Base-by-base conservation (phyloP, 1,140 invertebrate genomes). In the Calephelis nemesis region DNA sequence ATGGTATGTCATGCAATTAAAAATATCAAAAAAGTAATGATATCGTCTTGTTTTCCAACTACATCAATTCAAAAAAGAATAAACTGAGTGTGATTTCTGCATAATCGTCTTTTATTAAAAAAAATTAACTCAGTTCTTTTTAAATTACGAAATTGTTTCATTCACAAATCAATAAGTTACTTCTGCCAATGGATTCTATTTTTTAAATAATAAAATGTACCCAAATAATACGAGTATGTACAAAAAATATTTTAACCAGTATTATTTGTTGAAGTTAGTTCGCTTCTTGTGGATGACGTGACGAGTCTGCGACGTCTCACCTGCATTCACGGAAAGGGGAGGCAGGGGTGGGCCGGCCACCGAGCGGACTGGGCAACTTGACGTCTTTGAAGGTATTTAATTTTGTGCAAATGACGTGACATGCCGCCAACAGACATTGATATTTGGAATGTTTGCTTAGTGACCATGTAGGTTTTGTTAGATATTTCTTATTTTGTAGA, bases 401-500 rank as follows among this genome's bases (percentile, higher is more conserved):
- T 88, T 88, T 88, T 82, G 83, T 85, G 84, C 81, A 83, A 87
- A 88, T 87, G 86, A 88, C 82, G 74, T 70, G 69, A 72, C 68
- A 71, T 72, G 74, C 73, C 73, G 68, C 64, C 67, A 70, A 68
- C 78, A 80, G 75, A 72, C 71, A 65, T 58, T 66, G 30, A 64
- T 65, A 54, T 71, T 42, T 60, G 62, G 62, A 64, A 13, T 65
- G 49, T 69, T 64, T 69, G 39, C 64, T 64, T 52, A 45, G 13
- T 45, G 40, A 64, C 50, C n/a, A 54, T 9, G 15, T 9, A 7
- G 8, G n/a, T 54, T 19, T 54, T 54, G 5, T 62, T 62, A 40
- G n/a, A 12, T 62, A 62, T 40, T 62, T 30, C 30, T 30, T 30
- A 30, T 30, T 30, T 30, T 30, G 30, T 30, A n/a, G 6, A 62